Evolutionary conservation across 1,140 invertebrate genomes (phyloP).

Genomic region (Coelopa frigida): DNA sequence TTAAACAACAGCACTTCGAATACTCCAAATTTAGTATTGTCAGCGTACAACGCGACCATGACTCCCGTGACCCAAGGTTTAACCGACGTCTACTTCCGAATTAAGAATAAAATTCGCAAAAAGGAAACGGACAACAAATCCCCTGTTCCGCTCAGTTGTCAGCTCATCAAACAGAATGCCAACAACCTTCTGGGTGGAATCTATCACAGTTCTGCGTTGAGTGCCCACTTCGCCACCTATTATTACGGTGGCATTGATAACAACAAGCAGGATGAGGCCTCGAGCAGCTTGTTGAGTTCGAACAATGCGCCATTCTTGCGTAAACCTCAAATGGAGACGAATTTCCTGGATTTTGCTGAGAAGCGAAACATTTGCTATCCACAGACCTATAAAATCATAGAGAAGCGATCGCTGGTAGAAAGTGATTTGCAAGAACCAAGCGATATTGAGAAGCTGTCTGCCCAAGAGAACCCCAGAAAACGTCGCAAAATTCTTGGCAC

Average conservation of each 20-base stretch:
- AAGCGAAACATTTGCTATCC: slow-evolving; percentile 15
- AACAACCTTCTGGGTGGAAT: slow-evolving; percentile 24
- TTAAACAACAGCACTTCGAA: background rate
- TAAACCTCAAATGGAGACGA: slow-evolving; percentile 15
- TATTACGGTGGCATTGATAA: slow-evolving; percentile 18
- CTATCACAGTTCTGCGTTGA: slow-evolving; percentile 31
- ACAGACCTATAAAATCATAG: slow-evolving; percentile 15
- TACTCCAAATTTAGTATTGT: slow-evolving; percentile 21
- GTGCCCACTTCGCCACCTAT: slow-evolving; percentile 21
- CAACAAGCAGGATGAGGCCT: background rate
- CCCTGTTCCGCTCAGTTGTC: slow-evolving; percentile 30
- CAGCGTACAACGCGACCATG: slow-evolving; percentile 34
- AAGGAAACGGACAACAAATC: slow-evolving; percentile 13
- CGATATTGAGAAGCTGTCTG: background rate
- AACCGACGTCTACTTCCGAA: slow-evolving; percentile 29
- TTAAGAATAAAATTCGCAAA: slow-evolving; percentile 20
- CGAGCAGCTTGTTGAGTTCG: slow-evolving; percentile 4
- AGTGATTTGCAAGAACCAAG: slow-evolving; percentile 6
- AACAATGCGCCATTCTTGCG: slow-evolving; percentile 33
- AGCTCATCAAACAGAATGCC: slow-evolving; percentile 28
- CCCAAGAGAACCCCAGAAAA: slow-evolving; percentile 15
- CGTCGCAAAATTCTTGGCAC: slow-evolving; percentile 20
- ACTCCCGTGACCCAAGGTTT: slow-evolving; percentile 28
- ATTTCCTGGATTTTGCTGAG: background rate
- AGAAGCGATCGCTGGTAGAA: slow-evolving; percentile 20